phyloP scores from a whole-genome alignment of 1,140 invertebrate genomes.

The Nymphalis io region DNA sequence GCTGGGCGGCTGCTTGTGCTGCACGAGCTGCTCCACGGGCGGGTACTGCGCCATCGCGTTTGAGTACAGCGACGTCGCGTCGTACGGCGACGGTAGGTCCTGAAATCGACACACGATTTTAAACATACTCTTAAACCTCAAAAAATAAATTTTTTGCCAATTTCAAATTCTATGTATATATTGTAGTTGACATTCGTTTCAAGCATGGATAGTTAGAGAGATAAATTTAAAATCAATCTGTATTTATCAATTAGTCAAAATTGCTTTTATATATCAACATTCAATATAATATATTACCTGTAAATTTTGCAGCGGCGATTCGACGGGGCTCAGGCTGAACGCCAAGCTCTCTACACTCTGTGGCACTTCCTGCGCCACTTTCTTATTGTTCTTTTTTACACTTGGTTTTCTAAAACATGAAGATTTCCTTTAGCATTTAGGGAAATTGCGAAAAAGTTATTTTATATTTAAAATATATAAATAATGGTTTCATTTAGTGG shows the following conservation, averaged over 20 bases:
- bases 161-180: no score
- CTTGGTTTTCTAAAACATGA: slow-evolving; percentile 84
- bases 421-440: neutral
- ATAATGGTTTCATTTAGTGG: no score
- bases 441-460: no score
- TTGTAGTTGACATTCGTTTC: no score
- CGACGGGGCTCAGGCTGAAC: slow-evolving; percentile 83
- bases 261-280: no score
- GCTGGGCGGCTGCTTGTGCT: slow-evolving; percentile 90
- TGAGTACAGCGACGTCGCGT: slow-evolving; percentile 89
- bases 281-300: slow-evolving; percentile 56
- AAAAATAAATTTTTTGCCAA: no score
- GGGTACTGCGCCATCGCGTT: slow-evolving; percentile 86
- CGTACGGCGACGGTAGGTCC: slow-evolving; percentile 88
- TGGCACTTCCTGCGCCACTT: slow-evolving; percentile 82
- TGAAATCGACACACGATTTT: slow-evolving; percentile 27
- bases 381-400: slow-evolving; percentile 86
- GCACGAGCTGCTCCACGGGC: slow-evolving; percentile 81
- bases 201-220: no score
- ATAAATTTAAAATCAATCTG: no score
- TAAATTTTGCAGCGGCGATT: slow-evolving; percentile 84
- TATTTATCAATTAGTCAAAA: no score
- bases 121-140: no score
- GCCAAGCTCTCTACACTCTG: slow-evolving; percentile 84
- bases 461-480: no score